Base-by-base conservation (phyloP, 2,113 vertebrate species). In the Mohoua ochrocephala region DNA sequence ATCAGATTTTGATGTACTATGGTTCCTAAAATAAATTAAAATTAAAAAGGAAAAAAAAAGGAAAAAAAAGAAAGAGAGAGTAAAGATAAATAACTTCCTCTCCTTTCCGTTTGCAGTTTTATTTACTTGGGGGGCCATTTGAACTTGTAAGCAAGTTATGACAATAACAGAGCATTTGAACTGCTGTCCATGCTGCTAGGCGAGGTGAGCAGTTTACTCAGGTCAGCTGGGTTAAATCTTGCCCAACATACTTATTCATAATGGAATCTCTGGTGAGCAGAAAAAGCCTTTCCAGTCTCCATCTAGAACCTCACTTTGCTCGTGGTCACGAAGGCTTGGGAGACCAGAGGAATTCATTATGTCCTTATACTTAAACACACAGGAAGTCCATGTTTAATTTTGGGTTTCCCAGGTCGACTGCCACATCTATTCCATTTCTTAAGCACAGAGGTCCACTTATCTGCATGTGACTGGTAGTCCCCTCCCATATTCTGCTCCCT, bases 401-500 rank as follows among this genome's bases (percentile, higher is more conserved):
- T 17, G 24, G 0, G 52, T 60, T 91, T 68, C 11, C 15, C 6
- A 26, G 33, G 19, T 44, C 61, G 37, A 28, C 13, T 44, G 11
- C 17, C 49, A 56, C 6, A 1, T 60, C 19, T 56, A 13, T 31
- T 50, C 21, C 2, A 1, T 44, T 57, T 80, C 60, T 64, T 24
- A 61, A 84, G 53, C 18, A 27, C 10, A 19, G 18, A 24, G 4
- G 5, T 65, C 61, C 22, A 22, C 67, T 71, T 67, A n/a, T 37
- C 10, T 1, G 1, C 19, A 21, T 30, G 8, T 0, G 6, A 54
- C 17, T 9, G 1, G 0, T 35, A 64, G 33, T 74, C 4, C 6
- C 6, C 24, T 44, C 33, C 50, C n/a, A 49, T 18, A 57, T 61
- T 61, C 24, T 22, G 8, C 31, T 39, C 31, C 37, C n/a, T 16